Conservation (phyloP, 2,888 invertebrate genomes). For the Andricus quercusramuli region DNA sequence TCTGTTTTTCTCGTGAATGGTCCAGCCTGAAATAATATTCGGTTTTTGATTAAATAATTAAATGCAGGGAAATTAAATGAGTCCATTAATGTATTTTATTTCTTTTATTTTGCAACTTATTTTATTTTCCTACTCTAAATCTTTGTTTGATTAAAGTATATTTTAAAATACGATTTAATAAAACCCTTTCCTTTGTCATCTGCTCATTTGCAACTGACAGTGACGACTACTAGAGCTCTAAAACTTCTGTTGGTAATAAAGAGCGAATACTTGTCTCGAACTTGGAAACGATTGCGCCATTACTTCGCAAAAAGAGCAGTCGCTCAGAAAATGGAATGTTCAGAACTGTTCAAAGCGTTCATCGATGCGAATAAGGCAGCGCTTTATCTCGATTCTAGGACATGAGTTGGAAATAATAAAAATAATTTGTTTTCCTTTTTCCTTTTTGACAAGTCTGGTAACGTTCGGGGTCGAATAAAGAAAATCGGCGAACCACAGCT, state of each 20-base stretch:
- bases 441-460: neutral
- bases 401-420: constrained; percentile 25
- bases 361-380: constrained; percentile 10
- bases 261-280: neutral
- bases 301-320: constrained; percentile 1
- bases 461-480: neutral
- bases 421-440: constrained; percentile 7
- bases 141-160: neutral
- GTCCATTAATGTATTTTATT: too few species aligned
- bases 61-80: too few species aligned
- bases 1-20: too few species aligned
- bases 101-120: neutral
- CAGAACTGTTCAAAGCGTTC: neutral
- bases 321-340: constrained; percentile 14
- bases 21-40: too few species aligned
- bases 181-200: neutral
- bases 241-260: neutral
- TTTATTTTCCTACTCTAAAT: neutral
- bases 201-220: neutral
- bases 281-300: neutral
- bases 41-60: too few species aligned
- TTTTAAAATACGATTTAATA: neutral
- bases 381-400: constrained; percentile 1
- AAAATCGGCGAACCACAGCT: constrained; percentile 12
- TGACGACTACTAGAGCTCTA: neutral